Evolutionary conservation across 2,113 vertebrate genomes (phyloP), one percentile per base, ranked within the genome.

Genomic region (Collichthys lucidus): DNA sequence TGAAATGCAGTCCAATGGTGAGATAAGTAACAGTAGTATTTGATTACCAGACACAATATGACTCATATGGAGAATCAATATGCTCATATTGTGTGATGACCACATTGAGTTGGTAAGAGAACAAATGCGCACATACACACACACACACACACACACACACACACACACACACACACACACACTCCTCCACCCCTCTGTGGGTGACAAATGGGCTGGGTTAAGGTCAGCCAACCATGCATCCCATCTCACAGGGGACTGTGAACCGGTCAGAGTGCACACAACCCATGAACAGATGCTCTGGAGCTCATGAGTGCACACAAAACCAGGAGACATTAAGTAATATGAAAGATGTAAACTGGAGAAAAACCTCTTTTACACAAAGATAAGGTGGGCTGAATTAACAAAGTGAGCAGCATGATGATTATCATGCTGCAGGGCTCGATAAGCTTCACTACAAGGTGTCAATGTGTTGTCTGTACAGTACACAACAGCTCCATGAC

Each of bases 31-130:
- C 31, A 46, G 12, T 4, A 19, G 60, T 19, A n/a, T 56, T 80
- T 15, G 56, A 61, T 80, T 87, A 77, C 46, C 55, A 63, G 40
- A 77, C 50, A 79, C 65, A 84, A 77, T 47, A 60, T 65, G 50
- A 77, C 77, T 66, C 26, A 80, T 75, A 60, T 64, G 15, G 71
- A 74, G 5, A 74, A 85, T 90, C 83, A 85, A 78, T 82, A 86
- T 40, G 55, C 57, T 80, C 62, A 50, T 61, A 76, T 40, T 64
- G 55, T 79, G 50, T 64, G 49, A 80, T 62, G 46, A 50, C 29
- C 67, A 31, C 62, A 67, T 10, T 69, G 42, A 75, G 64, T 35
- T 19, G 9, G 20, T 46, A n/a, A 26, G 53, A 49, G 73, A 68
- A 46, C n/a, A 42, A 49, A 73, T 35, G 31, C 59, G 62, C 29